Evolutionary conservation across 1,140 invertebrate species (phyloP), one percentile per base, ranked within the genome.

Genomic region (Harpegnathos saltator): DNA sequence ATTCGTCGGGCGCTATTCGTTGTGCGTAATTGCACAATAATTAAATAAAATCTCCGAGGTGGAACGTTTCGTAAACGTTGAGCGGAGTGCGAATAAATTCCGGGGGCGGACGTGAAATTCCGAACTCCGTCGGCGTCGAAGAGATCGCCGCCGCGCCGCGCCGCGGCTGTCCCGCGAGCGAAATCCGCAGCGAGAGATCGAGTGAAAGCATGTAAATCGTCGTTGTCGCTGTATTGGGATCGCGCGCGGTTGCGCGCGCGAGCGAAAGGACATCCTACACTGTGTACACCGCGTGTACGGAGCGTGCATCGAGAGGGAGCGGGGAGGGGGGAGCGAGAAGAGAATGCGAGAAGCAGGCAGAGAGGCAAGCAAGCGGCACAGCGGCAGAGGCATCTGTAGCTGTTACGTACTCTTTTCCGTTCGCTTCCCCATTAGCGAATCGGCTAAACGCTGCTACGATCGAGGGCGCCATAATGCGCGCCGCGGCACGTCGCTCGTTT

Each of bases 391-490:
- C 22, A 78, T 56, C 74, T 54, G 48, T 77, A 66, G 48, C 63
- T 80, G 75, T 48, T 71, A 71, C 44, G 52, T 58, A 69, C 54
- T 80, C 75, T 80, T 80, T 80, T 80, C 54, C 65, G 38, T 80
- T 71, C 69, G 65, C 65, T 58, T 71, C n/a, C 65, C 65, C 38
- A 80, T 80, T 71, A 80, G 75, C 75, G 65, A 59, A 80, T 80
- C 75, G 52, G 65, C 69, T 80, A 80, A 80, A 80, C 52, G 75
- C 52, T 44, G 75, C 17, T 58, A 71, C 75, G 69, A 80, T 80
- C 65, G 26, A 14, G 52, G 29, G 54, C n/a, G 33, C 33, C 63
- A 80, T 80, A 80, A 71, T 71, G 52, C 33, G 52, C 54, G 52
- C 54, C 26, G 50, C 38, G 52, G 50, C 63, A 69, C 52, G n/a